phyloP scores from a whole-genome alignment of 2,888 invertebrate species.

The Aphrophora alni region DNA sequence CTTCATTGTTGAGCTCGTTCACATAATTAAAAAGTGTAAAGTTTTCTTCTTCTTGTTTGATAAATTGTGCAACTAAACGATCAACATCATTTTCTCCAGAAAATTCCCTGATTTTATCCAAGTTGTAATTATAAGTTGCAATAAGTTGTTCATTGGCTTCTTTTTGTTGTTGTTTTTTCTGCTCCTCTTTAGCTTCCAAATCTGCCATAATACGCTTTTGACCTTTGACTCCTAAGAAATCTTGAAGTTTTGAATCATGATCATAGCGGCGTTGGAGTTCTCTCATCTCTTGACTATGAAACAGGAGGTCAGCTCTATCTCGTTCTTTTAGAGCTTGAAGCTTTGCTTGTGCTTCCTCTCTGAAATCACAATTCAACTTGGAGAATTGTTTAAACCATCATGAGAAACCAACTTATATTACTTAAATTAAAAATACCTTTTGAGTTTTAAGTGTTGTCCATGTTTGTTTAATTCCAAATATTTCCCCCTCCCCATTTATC shows the following conservation, averaged over 20 bases:
- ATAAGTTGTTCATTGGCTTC: constrained; percentile 75
- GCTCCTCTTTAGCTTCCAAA: constrained; percentile 74
- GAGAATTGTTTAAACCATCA: not conserved
- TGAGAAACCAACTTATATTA: not conserved
- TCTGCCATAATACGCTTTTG: constrained; percentile 78
- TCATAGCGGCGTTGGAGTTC: constrained; percentile 86
- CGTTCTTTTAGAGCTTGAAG: constrained; percentile 80
- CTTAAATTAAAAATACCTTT: not conserved
- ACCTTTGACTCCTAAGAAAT: constrained; percentile 83
- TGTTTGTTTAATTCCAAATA: too few species aligned
- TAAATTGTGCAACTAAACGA: constrained; percentile 68
- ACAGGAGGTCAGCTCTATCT: constrained; percentile 72
- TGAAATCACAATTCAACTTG: constrained; percentile 43
- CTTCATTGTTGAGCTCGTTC: constrained; percentile 84
- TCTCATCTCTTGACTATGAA: constrained; percentile 81
- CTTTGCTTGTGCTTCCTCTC: constrained; percentile 67
- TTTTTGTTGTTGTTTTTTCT: constrained; percentile 70
- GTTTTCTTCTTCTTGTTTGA: constrained; percentile 88
- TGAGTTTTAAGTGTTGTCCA: too few species aligned
- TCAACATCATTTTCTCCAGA: constrained; percentile 70
- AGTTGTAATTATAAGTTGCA: constrained; percentile 74
- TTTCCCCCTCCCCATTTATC: too few species aligned
- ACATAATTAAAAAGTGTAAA: constrained; percentile 91
- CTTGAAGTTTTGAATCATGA: constrained; percentile 82
- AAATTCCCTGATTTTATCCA: constrained; percentile 74